phyloP scores from a whole-genome alignment of 2,113 vertebrate species.

The Archilochus colubris region DNA sequence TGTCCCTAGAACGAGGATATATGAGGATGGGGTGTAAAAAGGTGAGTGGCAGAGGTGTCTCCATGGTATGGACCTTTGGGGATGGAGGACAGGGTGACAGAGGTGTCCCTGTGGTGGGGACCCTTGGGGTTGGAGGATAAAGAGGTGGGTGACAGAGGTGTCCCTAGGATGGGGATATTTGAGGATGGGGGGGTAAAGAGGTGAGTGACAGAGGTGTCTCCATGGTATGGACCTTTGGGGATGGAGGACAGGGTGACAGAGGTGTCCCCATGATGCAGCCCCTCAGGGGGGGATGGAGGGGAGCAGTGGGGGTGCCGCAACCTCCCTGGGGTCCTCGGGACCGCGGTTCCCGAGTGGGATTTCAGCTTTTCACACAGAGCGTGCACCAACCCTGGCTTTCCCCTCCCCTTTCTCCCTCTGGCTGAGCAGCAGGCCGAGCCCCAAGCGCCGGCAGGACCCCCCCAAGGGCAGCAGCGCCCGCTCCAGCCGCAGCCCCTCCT shows the following conservation, averaged over 20 bases:
- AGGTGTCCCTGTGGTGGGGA: not conserved
- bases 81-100: not conserved
- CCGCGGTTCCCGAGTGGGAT: rapidly evolving
- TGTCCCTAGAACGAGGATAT: not conserved
- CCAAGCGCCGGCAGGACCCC: slow-evolving; percentile 82
- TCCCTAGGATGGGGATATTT: not conserved
- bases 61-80: rapidly evolving
- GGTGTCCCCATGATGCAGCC: not conserved
- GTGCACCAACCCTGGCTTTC: not conserved
- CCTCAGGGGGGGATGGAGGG: too few relatives aligned
- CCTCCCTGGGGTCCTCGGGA: not conserved
- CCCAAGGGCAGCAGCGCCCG: slow-evolving; percentile 81
- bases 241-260: not conserved
- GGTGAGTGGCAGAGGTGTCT: rapidly evolving
- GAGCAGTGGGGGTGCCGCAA: too few relatives aligned
- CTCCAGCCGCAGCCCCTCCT: slow-evolving; percentile 81
- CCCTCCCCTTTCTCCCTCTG: not conserved
- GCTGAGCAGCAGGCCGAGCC: slow-evolving; percentile 8
- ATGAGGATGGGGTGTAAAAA: not conserved
- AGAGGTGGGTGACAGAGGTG: not conserved
- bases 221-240: rapidly evolving
- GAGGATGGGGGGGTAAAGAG: not conserved
- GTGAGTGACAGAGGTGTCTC: rapidly evolving
- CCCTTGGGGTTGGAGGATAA: too few relatives aligned
- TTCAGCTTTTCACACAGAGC: not conserved